Evolutionary conservation across 2,797 vertebrate species (phyloP).

Genomic region (Hippocampus kuda): DNA sequence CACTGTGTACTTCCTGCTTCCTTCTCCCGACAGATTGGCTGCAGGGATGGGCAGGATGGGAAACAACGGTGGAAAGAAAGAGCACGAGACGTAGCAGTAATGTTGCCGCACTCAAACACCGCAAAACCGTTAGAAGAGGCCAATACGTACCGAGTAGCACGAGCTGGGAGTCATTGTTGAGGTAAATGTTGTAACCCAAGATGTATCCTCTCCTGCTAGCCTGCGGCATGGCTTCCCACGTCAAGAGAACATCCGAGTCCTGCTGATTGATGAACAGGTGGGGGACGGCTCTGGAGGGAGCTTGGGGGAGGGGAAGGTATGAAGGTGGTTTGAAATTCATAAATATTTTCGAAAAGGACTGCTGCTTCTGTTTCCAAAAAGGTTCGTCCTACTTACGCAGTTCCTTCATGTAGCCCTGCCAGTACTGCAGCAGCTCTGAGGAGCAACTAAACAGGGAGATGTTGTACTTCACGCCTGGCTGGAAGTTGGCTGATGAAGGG

Average conservation of each 20-base stretch:
- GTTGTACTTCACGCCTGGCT: conserved; percentile 61
- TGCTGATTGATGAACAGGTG: conserved; percentile 42
- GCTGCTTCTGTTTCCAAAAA: background rate
- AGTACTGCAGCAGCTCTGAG: conserved; percentile 46
- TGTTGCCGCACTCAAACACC: background rate
- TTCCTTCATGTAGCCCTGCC: conserved; percentile 62
- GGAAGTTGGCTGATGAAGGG: conserved; percentile 48
- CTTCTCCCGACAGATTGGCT: conserved; percentile 55
- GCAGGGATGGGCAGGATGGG: background rate
- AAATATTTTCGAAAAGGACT: background rate
- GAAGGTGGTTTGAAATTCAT: conserved; percentile 2
- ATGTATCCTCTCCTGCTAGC: conserved; percentile 57
- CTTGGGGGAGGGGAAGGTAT: conserved; percentile 12
- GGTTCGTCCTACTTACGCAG: conserved; percentile 48
- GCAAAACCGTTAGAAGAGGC: background rate
- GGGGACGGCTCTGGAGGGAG: conserved; percentile 41
- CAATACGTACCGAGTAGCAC: conserved; percentile 51
- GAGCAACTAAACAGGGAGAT: conserved; percentile 62
- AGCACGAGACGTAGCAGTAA: background rate
- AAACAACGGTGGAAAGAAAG: background rate
- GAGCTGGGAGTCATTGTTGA: conserved; percentile 41
- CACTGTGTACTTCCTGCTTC: conserved; percentile 43
- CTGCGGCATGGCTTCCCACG: conserved; percentile 55
- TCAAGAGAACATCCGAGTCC: conserved; percentile 47
- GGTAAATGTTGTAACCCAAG: conserved; percentile 64